Base-by-base conservation (phyloP, 2,888 invertebrate genomes). In the Amphipoea lucens region DNA sequence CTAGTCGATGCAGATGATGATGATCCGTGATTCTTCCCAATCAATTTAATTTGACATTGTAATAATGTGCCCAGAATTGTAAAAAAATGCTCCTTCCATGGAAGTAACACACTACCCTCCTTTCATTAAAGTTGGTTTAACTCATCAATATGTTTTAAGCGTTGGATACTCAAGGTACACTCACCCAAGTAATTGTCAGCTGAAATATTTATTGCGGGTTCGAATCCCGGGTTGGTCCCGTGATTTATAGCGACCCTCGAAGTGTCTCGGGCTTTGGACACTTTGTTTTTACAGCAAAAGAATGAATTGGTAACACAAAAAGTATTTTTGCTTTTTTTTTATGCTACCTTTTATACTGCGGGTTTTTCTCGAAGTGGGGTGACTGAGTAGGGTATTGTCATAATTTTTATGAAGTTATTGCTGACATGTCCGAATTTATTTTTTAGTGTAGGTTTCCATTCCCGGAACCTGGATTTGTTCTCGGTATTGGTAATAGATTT, bases 121-220 rank as follows among this genome's bases (percentile, higher is more conserved):
- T 76, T 75, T 76, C 40, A 75, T 42, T 73, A 63, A 82, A 81
- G 57, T 84, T 40, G 48, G 63, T 69, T 63, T 45, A 62, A 65
- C 68, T 74, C 75, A 85, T 85, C 73, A 77, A 88, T 86, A 81
- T 70, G 79, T 79, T 78, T 70, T 74, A 79, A 88, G 74, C 78
- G 78, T 60, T 71, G 23, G 66, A 76, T 78, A 79, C 78, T 85
- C 83, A 87, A 87, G 78, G 45, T 77, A 81, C 81, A 81, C 83
- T 88, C 89, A 87, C 90, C 87, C 84, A 86, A 90, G 89, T 91
- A 93, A 93, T 93, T 92, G 94, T 93, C 93, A 93, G 92, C 81
- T 93, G 94, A 93, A 89, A 90, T 92, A 94, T 94, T 93, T 94
- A 94, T 93, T 89, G 91, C 85, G 84, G 91, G 91, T 90, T 91